Evolutionary conservation across 1,140 invertebrate genomes (phyloP).

Genomic region (Sycophila sp.): DNA sequence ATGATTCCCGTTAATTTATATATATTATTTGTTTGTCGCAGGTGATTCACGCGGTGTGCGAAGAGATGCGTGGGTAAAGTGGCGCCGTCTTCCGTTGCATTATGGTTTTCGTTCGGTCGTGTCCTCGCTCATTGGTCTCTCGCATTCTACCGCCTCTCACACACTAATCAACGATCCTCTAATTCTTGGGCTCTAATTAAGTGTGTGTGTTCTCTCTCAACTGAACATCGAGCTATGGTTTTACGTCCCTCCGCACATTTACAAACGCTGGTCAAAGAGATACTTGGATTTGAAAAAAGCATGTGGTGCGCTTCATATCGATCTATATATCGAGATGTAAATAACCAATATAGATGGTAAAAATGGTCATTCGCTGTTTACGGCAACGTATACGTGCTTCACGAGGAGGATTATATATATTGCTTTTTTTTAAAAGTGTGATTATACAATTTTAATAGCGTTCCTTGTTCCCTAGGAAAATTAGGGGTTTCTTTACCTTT

Average conservation of each 20-base stretch:
- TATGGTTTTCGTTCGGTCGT: neutral
- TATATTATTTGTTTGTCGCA: neutral
- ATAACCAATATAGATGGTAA: slow-evolving; percentile 1
- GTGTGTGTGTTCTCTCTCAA: neutral
- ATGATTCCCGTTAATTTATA: neutral
- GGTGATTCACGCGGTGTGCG: too few relatives aligned
- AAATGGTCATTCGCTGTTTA: slow-evolving; percentile 26
- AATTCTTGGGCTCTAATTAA: too few relatives aligned
- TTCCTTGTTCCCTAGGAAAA: neutral
- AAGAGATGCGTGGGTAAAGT: too few relatives aligned
- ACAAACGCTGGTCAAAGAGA: slow-evolving; percentile 21
- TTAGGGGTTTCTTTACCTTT: slow-evolving; percentile 48
- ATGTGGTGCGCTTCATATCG: slow-evolving; percentile 14
- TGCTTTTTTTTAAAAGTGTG: neutral
- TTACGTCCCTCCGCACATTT: neutral
- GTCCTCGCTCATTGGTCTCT: neutral
- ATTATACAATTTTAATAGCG: neutral
- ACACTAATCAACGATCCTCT: slow-evolving; percentile 23
- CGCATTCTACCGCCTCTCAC: slow-evolving; percentile 21
- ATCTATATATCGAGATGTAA: slow-evolving; percentile 15
- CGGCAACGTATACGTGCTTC: slow-evolving; percentile 27
- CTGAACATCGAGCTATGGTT: slow-evolving; percentile 32
- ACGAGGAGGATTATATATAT: neutral
- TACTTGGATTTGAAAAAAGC: too few relatives aligned
- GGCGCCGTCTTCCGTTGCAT: too few relatives aligned